These are phyloP conservation scores for Portunus trituberculatus DNA, from an alignment of 1,140 invertebrate genomes.

Conservation along the genomic window DNA sequence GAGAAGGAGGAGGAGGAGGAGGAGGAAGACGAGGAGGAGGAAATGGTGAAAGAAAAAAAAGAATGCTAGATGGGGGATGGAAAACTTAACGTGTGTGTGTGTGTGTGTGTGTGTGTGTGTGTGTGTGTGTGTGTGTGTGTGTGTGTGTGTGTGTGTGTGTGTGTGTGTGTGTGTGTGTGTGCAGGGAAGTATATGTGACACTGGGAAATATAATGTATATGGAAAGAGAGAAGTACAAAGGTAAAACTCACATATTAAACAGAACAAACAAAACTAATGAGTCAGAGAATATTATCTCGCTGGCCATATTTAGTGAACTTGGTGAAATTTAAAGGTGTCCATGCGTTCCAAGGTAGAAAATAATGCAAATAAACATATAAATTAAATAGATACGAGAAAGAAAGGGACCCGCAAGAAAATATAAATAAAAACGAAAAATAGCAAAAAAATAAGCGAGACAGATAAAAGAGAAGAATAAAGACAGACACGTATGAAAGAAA, in stretches of 20 bases:
- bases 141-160: neutral
- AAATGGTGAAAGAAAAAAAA: neutral
- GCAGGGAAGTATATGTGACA: neutral
- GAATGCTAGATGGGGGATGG: neutral
- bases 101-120: conserved; percentile 21
- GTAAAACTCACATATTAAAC: too few relatives aligned
- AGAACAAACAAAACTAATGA: too few relatives aligned
- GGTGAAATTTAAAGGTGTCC: too few relatives aligned
- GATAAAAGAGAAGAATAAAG: neutral
- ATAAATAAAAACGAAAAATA: too few relatives aligned
- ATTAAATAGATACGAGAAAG: too few relatives aligned
- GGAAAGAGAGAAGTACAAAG: too few relatives aligned
- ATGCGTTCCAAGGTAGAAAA: too few relatives aligned
- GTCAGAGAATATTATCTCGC: too few relatives aligned
- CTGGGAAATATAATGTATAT: too few relatives aligned
- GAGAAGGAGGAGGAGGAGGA: neutral
- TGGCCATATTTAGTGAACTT: too few relatives aligned
- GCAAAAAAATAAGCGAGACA: neutral
- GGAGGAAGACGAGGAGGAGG: neutral
- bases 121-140: conserved; percentile 43
- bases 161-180: conserved; percentile 46
- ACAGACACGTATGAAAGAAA: neutral
- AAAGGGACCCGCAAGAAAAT: too few relatives aligned
- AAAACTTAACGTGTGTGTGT: neutral
- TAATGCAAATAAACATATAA: too few relatives aligned